Evolutionary conservation across 2,888 invertebrate genomes (phyloP), one percentile per base, ranked within the genome.

Genomic region (Xanthostigma xanthostigma): DNA sequence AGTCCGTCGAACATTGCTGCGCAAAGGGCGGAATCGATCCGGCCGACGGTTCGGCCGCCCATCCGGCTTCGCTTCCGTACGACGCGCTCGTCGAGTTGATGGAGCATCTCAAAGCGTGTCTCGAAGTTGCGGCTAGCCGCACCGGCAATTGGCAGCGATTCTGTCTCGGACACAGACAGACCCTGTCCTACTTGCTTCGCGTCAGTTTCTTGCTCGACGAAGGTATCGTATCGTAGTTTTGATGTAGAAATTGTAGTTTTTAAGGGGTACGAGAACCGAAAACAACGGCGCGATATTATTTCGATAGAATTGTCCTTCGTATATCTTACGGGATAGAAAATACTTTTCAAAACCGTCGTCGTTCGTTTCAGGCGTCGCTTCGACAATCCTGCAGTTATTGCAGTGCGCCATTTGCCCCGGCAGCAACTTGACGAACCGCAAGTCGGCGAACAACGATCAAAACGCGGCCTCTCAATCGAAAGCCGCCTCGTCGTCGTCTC

Each of bases 61-160:
- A 71, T 52, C 65, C 69, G 2, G 68, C 75, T 39, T 73, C 71
- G 53, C 72, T 92, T 12, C 79, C 85, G 0, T 95, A 95, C 60
- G 93, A 95, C 65, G 81, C 85, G 6, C 76, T 95, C n/a, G 93
- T 95, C 6, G 87, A 88, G 56, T 75, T 96, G 49, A 92, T 96
- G 60, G 96, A 96, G 58, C 93, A 95, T 66, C 71, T 97, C 53
- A 94, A 95, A 65, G 84, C 88, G 5, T 94, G 95, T 59, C 81
- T 88, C 45, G 96, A 97, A 66, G 89, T 96, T 50, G 94, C 94
- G 36, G 79, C 84, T 46, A 81, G 84, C 46, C 82, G 96, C 47
- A 91, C 93, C 0, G 84, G 87, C 56, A 96, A 96, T 71, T 97
- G 96, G 96, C 95, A 96, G 66, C 78, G 84, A 61, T 88, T 87